Percentiles rank a stretch among this genome's conserved stretches.
phyloP scores from a whole-genome alignment of 2,113 vertebrate species.

The Centropus unirufus region DNA sequence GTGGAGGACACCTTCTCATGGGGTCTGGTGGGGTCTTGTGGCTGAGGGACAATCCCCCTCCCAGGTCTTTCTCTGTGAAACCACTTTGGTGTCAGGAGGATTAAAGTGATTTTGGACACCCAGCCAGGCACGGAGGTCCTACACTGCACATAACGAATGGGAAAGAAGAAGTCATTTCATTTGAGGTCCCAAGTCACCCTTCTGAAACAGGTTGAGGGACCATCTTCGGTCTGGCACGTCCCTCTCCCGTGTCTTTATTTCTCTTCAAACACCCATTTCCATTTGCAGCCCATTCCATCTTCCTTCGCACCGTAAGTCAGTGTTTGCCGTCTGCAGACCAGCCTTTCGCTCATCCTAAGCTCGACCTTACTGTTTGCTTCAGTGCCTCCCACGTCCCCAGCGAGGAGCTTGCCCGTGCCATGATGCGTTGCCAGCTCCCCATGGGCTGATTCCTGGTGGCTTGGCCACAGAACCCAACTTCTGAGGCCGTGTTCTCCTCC shows the following conservation, averaged over 20 bases:
- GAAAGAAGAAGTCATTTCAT: neutral
- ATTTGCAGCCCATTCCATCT: neutral
- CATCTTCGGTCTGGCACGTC: neutral
- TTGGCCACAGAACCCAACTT: neutral
- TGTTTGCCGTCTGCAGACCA: neutral
- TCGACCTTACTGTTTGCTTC: neutral
- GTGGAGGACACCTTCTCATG: fast-evolving
- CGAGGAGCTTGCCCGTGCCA: fast-evolving
- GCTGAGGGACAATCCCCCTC: neutral
- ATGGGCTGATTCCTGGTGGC: fast-evolving
- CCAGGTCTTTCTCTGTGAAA: neutral
- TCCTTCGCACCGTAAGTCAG: neutral
- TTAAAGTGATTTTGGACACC: neutral
- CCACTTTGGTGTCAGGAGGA: neutral
- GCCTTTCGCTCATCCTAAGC: neutral
- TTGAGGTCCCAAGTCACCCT: neutral
- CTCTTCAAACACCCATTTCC: neutral
- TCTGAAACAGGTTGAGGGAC: neutral
- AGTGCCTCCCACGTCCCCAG: neutral
- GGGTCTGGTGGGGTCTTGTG: neutral
- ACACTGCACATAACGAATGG: neutral
- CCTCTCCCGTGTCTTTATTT: neutral
- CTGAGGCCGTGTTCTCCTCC: neutral
- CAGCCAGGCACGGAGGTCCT: neutral
- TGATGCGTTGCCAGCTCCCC: fast-evolving